These are phyloP conservation scores for Drosophila helvetica DNA, from an alignment of 2,888 invertebrate species.

Conservation along the genomic window DNA sequence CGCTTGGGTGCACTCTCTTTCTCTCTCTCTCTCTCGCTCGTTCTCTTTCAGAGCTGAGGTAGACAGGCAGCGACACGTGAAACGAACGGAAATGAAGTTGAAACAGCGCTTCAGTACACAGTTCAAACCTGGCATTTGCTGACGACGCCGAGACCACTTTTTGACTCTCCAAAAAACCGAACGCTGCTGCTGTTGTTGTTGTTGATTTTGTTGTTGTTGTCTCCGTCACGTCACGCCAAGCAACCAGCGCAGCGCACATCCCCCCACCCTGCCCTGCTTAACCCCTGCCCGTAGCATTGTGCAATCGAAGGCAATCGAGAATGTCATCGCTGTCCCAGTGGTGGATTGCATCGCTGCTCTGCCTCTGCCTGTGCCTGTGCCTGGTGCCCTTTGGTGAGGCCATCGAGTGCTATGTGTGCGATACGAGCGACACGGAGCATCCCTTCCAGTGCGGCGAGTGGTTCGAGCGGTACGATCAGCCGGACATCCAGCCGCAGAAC, in stretches of 20 bases:
- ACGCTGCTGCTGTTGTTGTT: constrained; percentile 3
- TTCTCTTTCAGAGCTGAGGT: constrained; percentile 9
- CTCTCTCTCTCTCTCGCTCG: constrained; percentile 7
- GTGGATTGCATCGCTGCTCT: not conserved
- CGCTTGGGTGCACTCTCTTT: constrained; percentile 18
- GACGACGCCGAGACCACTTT: constrained; percentile 59
- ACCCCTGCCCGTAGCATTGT: constrained; percentile 39
- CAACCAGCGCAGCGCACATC: not conserved
- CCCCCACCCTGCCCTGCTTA: not conserved
- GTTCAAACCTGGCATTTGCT: constrained; percentile 80
- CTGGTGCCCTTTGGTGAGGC: constrained; percentile 73
- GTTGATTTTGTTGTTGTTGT: constrained; percentile 7
- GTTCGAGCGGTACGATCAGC: constrained; percentile 87
- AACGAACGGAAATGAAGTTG: constrained; percentile 73
- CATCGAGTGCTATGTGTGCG: constrained; percentile 95
- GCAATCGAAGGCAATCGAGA: constrained; percentile 35
- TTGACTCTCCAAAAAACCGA: not conserved
- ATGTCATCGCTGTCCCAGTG: constrained; percentile 4
- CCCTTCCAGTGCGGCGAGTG: constrained; percentile 94
- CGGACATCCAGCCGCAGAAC: constrained; percentile 87
- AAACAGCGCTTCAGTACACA: constrained; percentile 74
- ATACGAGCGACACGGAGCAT: constrained; percentile 90
- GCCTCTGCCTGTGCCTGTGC: constrained; percentile 16
- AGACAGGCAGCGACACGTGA: constrained; percentile 39
- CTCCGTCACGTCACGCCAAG: constrained; percentile 6